Base-by-base conservation (phyloP, 1,140 invertebrate genomes). In the Neodiprion pinetum region DNA sequence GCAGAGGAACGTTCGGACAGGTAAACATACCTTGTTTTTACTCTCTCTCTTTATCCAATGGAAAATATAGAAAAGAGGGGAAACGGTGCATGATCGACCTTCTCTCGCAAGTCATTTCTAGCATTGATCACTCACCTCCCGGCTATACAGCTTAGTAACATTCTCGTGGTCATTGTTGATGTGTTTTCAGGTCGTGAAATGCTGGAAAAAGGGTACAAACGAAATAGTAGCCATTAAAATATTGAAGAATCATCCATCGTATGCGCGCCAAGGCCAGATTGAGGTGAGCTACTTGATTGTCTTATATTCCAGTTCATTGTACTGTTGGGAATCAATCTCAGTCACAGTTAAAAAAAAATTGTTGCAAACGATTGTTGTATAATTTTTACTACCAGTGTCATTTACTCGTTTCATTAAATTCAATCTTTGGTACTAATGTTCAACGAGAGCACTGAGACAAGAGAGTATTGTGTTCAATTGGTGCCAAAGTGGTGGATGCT, bases 141-240 rank as follows among this genome's bases (percentile, higher is more conserved):
- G 40, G 66, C 23, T n/a, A 70, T 53, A n/a, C 65, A 47, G 71
- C 48, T 28, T 66, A 40, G 49, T 74, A n/a, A 70, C 48, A 14
- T 21, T 14, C 23, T 74, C 23, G 7, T 53, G 11, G 21, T 76
- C 66, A 23, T 9, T 76, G 14, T 71, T 78, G 78, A 76, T 72
- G 71, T 73, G 23, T 76, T 81, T 82, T 17, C 81, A 93, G 92
- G 98, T 99, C 80, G 98, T 99, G 80, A 99, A 99, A 91, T 99
- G 98, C 89, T 99, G 98, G 98, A 99, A 99, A 89, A 99, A 99
- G 88, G 98, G 98, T 86, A 99, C 98, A 74, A 99, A 98, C 88
- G 98, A 99, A 90, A 99, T 99, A 83, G 98, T 99, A 77, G 98
- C 98, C 83, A 99, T 99, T 85, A 99, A 99, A 92, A 99, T 99